Conservation (phyloP, 2,888 invertebrate species). For the Abrostola triplasia region DNA sequence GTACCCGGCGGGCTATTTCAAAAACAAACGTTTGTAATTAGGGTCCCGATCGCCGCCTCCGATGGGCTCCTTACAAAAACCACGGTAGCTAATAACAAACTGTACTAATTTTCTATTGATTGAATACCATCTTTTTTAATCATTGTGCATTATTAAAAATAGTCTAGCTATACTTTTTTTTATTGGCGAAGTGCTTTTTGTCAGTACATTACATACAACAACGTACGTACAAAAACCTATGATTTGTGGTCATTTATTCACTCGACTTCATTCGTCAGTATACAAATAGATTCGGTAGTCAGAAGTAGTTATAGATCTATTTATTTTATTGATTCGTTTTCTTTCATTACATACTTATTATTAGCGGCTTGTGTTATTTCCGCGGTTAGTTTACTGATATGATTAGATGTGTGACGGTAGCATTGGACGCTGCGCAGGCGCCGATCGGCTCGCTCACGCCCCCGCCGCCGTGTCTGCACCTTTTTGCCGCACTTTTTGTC, state of each 20-base stretch:
- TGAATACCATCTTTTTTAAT: constrained; percentile 68
- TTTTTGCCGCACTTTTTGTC: constrained; percentile 83
- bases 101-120: constrained; percentile 75
- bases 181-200: not conserved
- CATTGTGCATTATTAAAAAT: constrained; percentile 50
- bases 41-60: constrained; percentile 68
- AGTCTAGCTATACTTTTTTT: constrained; percentile 7
- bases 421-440: constrained; percentile 57
- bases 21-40: constrained; percentile 86
- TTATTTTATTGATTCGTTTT: constrained; percentile 2
- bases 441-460: constrained; percentile 65
- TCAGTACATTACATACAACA: not conserved
- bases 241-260: not conserved
- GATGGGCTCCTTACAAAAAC: constrained; percentile 68
- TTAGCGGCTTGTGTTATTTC: not conserved
- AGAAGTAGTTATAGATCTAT: not conserved
- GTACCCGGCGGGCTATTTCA: constrained; percentile 80
- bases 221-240: not conserved
- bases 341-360: not conserved
- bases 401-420: constrained; percentile 16
- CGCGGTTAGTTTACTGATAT: not conserved
- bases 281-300: constrained; percentile 1
- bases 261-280: not conserved
- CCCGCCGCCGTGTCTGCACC: constrained; percentile 68
- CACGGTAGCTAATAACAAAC: constrained; percentile 79